Evolutionary conservation across 2,888 invertebrate genomes (phyloP), one percentile per base, ranked within the genome.

Genomic region (Cancer borealis): DNA sequence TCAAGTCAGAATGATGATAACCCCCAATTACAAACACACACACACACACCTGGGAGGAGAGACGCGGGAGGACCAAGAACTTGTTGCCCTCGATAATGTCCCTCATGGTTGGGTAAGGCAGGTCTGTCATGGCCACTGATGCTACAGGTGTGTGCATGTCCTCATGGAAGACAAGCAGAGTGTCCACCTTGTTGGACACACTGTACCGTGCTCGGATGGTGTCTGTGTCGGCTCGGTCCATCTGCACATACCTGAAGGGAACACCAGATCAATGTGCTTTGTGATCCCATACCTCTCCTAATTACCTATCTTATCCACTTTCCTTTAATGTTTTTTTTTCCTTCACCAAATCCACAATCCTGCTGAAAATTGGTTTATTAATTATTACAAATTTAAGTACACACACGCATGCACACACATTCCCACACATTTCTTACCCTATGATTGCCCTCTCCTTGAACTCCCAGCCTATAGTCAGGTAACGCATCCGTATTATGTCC

Each of bases 81-180:
- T 98, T 98, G 97, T 99, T 99, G 89, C 98, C 98, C 94, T 98
- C 98, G 94, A 99, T 98, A 93, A 99, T 97, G 96, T 99, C 98
- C 96, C 98, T 98, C 96, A 99, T 97, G 0, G 98, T 98, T 96
- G 98, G 98, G 47, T 98, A 98, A 17, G 99, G 98, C 96, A 99
- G 98, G 96, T 99, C 98, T 89, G 98, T 97, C 98, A 99, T 99
- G 96, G 98, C 98, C 95, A 99, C 97, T 95, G 98, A 98, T 66
- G 98, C 99, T 95, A 98, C 98, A 0, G 99, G 98, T 21, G 97
- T 97, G 4, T 97, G 97, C 96, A 98, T 98, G 95, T 97, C 96
- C 96, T 99, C 99, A 97, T 99, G 99, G 96, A 99, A 98, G 95
- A 99, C 97, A 96, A 99, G 97, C 96, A 99, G 97, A 0, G 98